Percentiles rank a stretch among this genome's conserved stretches.
phyloP scores from a whole-genome alignment of 2,113 vertebrate species.

The Syrmaticus mikado region DNA sequence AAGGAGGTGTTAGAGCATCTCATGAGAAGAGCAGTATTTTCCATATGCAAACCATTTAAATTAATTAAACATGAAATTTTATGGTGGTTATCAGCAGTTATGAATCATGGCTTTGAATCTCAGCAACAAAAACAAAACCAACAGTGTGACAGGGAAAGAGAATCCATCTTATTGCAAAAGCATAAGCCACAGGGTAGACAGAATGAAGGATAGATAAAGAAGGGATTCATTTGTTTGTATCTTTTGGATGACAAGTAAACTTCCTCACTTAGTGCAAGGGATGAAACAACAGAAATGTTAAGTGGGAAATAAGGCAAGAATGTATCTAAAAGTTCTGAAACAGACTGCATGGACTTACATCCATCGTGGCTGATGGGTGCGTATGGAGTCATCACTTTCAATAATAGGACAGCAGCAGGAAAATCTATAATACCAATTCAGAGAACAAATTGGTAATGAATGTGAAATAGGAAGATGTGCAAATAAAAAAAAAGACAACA shows the following conservation, averaged over 20 bases:
- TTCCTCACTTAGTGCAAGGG: neutral
- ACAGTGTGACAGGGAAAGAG: accelerated
- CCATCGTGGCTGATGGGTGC: neutral
- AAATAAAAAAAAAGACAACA: no score
- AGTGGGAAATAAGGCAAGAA: neutral
- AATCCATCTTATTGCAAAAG: neutral
- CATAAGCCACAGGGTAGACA: neutral
- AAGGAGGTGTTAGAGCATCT: neutral
- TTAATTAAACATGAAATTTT: neutral
- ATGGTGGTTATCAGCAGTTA: neutral
- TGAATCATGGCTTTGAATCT: neutral
- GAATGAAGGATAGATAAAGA: neutral
- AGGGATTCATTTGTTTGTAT: neutral
- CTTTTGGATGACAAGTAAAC: neutral
- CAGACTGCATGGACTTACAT: neutral
- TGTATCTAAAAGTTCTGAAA: neutral
- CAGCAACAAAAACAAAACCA: neutral
- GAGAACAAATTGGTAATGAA: neutral
- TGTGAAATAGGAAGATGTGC: neutral
- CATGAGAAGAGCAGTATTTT: neutral
- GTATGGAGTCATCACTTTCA: neutral
- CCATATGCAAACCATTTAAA: neutral
- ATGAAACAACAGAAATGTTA: neutral
- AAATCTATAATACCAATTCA: neutral
- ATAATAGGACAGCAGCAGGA: neutral